Percentiles rank a stretch among this genome's conserved stretches.
Evolutionary conservation across 2,888 invertebrate genomes (phyloP).

Genomic region (Anticlea derivata): DNA sequence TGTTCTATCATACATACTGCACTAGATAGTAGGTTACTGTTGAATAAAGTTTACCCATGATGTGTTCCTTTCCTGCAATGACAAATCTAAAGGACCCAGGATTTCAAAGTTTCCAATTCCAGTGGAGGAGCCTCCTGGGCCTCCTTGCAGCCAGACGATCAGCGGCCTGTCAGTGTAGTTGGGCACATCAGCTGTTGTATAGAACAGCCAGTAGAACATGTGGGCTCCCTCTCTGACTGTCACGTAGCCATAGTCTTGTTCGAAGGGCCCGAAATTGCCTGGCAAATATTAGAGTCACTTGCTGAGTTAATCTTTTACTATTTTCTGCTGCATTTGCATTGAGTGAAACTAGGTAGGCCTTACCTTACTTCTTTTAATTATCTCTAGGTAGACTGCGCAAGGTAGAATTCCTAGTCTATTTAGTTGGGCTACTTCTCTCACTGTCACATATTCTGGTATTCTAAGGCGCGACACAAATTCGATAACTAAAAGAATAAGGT

Average conservation of each 20-base stretch:
- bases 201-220: conserved; percentile 95
- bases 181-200: conserved; percentile 85
- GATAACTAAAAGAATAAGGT: too few relatives aligned
- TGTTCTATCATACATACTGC: too few relatives aligned
- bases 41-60: conserved; percentile 86
- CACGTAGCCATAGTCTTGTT: conserved; percentile 90
- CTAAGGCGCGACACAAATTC: too few relatives aligned
- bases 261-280: conserved; percentile 83
- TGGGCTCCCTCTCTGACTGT: conserved; percentile 89
- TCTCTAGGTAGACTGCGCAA: too few relatives aligned
- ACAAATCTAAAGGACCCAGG: conserved; percentile 88
- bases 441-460: too few relatives aligned
- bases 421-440: too few relatives aligned
- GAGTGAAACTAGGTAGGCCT: too few relatives aligned
- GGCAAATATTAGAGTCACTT: background rate
- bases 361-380: too few relatives aligned
- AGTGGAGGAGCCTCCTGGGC: conserved; percentile 91
- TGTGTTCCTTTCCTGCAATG: conserved; percentile 86
- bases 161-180: conserved; percentile 87
- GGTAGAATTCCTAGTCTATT: too few relatives aligned
- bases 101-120: conserved; percentile 95
- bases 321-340: too few relatives aligned
- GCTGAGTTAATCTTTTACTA: too few relatives aligned
- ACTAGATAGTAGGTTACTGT: too few relatives aligned
- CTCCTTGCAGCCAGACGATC: conserved; percentile 95